Conservation (phyloP, 2,888 invertebrate genomes). For the Drosophila infuscata region DNA sequence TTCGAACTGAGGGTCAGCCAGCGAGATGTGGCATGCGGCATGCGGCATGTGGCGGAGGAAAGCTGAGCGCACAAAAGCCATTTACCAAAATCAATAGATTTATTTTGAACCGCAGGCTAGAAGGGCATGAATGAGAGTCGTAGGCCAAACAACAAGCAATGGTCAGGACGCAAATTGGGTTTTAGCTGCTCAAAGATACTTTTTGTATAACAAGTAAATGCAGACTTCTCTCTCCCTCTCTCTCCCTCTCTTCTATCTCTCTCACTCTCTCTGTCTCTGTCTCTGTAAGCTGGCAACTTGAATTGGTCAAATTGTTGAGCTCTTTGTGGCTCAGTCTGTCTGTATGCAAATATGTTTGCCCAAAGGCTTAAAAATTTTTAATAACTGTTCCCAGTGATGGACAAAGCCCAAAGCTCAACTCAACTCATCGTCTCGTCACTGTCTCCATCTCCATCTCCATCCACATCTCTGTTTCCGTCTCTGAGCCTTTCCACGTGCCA, state of each 20-base stretch:
- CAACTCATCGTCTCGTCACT: conserved; percentile 21
- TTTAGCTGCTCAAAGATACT: conserved; percentile 19
- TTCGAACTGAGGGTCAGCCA: conserved; percentile 14
- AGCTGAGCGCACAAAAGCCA: conserved; percentile 63
- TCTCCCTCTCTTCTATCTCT: background rate
- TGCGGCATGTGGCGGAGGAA: background rate
- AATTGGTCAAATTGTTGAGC: conserved; percentile 54
- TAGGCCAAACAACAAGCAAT: conserved; percentile 10
- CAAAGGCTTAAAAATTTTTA: conserved; percentile 65
- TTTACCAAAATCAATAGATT: conserved; percentile 76
- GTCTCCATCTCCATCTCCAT: background rate
- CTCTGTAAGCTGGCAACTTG: conserved; percentile 25
- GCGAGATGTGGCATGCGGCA: background rate
- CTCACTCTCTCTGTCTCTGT: background rate
- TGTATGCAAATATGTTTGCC: conserved; percentile 55
- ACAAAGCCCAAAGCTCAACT: conserved; percentile 52
- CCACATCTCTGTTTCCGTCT: background rate
- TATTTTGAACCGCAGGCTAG: conserved; percentile 68
- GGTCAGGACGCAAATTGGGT: conserved; percentile 34
- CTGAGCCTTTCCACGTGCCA: conserved; percentile 29
- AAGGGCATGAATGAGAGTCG: conserved; percentile 14
- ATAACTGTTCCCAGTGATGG: conserved; percentile 57
- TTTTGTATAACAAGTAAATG: conserved; percentile 12
- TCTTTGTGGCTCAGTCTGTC: conserved; percentile 25
- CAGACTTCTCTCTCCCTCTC: background rate